Evolutionary conservation across 2,888 invertebrate genomes (phyloP), one percentile per base, ranked within the genome.

Genomic region (Synanthedon vespiformis): DNA sequence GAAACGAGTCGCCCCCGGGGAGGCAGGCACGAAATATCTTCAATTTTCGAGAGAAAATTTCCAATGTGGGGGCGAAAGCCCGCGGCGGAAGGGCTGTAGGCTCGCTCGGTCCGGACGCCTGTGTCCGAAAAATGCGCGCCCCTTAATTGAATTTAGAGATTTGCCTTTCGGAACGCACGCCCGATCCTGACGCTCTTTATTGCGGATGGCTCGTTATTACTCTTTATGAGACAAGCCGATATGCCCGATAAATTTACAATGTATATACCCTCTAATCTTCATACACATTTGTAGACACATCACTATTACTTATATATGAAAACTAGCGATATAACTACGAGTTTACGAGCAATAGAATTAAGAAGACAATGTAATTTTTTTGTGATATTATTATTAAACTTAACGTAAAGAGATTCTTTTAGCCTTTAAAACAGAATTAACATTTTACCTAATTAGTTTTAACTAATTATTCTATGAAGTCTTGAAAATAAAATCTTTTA

Each of bases 11-110:
- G 81, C 80, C 85, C 85, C 80, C 75, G 68, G 84, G 86, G 85
- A 82, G 84, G 66, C 77, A 79, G 77, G 81, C 79, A 80, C 80
- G 77, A 80, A 83, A 85, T 85, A 85, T 87, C 86, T 87, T 86
- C 86, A 86, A 86, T 86, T 86, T 87, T 85, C 79, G 85, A 84
- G 86, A 85, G 84, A 84, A 83, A 84, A 85, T 83, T 86, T 85
- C 86, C 84, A 84, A 83, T 82, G 86, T 77, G 82, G 80, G 81
- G 82, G 81, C 77, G 80, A 77, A 62, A 66, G 81, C 83, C 82
- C 74, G 80, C 80, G 82, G 81, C 83, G 78, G 79, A 82, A 81
- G 82, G 83, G 83, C 80, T 80, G 78, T 52, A 54, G 70, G 73
- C 70, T 71, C 74, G 70, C 67, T 70, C 77, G 79, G 70, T 77